A percentile compares a stretch with the other conserved stretches of the same genome.
phyloP scores from a whole-genome alignment of 2,888 invertebrate species.

The Timandra comae region DNA sequence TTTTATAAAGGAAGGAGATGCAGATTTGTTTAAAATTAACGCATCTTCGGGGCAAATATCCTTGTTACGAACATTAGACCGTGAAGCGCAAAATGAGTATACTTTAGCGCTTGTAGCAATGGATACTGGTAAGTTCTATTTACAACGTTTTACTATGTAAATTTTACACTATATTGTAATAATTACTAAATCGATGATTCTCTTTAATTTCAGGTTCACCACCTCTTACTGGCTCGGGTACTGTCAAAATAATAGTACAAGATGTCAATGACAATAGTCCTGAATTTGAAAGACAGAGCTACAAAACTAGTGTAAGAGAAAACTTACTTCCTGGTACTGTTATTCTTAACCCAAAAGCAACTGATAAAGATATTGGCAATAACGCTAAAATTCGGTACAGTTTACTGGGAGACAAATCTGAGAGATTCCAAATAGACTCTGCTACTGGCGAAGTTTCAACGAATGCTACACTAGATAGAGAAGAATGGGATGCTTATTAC shows the following conservation, averaged over 20 bases:
- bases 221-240: slow-evolving; percentile 93
- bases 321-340: slow-evolving; percentile 87
- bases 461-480: slow-evolving; percentile 84
- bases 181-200: not conserved
- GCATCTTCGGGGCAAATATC: slow-evolving; percentile 94
- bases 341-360: slow-evolving; percentile 86
- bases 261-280: slow-evolving; percentile 97
- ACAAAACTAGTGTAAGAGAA: slow-evolving; percentile 87
- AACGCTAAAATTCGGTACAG: slow-evolving; percentile 93
- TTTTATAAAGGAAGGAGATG: slow-evolving; percentile 94
- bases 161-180: not conserved
- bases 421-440: slow-evolving; percentile 87
- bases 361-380: slow-evolving; percentile 88
- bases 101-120: slow-evolving; percentile 91
- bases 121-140: slow-evolving; percentile 87
- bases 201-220: slow-evolving; percentile 83
- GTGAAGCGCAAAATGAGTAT: slow-evolving; percentile 90
- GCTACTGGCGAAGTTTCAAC: slow-evolving; percentile 88
- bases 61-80: slow-evolving; percentile 87
- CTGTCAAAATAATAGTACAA: slow-evolving; percentile 91
- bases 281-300: slow-evolving; percentile 88
- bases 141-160: slow-evolving; percentile 1
- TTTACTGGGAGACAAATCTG: slow-evolving; percentile 87
- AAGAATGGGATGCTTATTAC: slow-evolving; percentile 85
- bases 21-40: slow-evolving; percentile 93